Percentiles rank a stretch among this genome's conserved stretches.
phyloP scores from a whole-genome alignment of 35 echinoderm and acorn worm species.

The Acanthaster planci region DNA sequence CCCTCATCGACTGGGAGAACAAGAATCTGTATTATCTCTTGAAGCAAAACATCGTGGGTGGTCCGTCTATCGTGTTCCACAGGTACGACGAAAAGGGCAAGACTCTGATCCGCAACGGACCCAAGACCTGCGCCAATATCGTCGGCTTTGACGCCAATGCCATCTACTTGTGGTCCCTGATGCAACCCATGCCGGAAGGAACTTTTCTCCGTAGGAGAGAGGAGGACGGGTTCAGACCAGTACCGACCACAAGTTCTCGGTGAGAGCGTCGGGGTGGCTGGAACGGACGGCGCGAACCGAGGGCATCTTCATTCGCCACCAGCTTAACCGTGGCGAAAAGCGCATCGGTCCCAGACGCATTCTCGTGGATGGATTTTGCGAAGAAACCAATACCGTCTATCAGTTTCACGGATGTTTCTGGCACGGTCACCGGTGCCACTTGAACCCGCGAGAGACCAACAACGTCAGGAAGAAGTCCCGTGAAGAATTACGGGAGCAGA shows the following conservation, averaged over 20 bases:
- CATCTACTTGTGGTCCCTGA: conserved; percentile 54
- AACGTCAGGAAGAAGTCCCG: conserved; percentile 1
- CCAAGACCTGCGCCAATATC: conserved; percentile 38
- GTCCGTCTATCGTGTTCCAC: conserved; percentile 60
- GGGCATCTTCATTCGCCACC: conserved; percentile 37
- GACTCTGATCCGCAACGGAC: conserved; percentile 37
- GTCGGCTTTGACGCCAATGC: conserved; percentile 69
- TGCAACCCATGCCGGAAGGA: conserved; percentile 65
- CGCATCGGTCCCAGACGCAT: conserved; percentile 28
- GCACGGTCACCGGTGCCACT: conserved; percentile 62
- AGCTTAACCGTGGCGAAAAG: conserved; percentile 31
- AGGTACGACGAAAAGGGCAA: conserved; percentile 34
- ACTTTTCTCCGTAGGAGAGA: conserved; percentile 35
- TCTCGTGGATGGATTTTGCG: conserved; percentile 48
- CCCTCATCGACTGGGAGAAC: conserved; percentile 36
- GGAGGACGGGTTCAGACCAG: conserved; percentile 24
- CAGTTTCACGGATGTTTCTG: conserved; percentile 63
- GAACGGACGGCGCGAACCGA: conserved; percentile 20
- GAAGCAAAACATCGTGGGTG: conserved; percentile 53
- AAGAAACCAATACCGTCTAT: conserved; percentile 44
- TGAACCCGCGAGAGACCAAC: conserved; percentile 18
- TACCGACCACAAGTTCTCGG: conserved; percentile 17
- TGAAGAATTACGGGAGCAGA: conserved; percentile 19
- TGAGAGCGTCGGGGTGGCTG: conserved; percentile 31
- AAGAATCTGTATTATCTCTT: conserved; percentile 47